These are phyloP conservation scores for Leptestheria dahalacensis DNA, from an alignment of 1,140 invertebrate genomes.

Conservation along the genomic window DNA sequence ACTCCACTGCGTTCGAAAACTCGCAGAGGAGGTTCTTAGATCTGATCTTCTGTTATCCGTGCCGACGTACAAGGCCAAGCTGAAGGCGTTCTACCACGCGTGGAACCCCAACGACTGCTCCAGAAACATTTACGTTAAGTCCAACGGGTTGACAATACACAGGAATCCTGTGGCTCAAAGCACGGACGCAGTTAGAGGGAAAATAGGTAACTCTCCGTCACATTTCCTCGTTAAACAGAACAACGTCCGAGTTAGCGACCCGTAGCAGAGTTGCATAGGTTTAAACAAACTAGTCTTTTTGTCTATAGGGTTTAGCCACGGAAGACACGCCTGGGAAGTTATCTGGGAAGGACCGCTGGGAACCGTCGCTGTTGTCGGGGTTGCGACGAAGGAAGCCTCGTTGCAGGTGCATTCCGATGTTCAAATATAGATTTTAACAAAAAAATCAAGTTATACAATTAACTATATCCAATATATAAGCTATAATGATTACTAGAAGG, in stretches of 20 bases:
- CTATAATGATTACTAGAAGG: no score
- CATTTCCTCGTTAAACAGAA: conserved; percentile 5
- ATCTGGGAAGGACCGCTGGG: conserved; percentile 97
- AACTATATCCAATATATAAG: neutral
- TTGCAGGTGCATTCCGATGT: no score
- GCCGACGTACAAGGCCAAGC: conserved; percentile 81
- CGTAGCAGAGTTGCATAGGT: no score
- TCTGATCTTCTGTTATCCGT: conserved; percentile 80
- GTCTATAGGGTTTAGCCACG: conserved; percentile 73
- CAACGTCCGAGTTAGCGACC: no score
- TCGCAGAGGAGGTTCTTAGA: conserved; percentile 80
- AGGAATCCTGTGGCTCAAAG: conserved; percentile 96
- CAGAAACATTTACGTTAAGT: conserved; percentile 89
- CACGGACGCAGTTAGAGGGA: conserved; percentile 88
- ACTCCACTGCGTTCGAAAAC: conserved; percentile 67
- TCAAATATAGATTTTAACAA: no score
- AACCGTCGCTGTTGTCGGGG: conserved; percentile 85
- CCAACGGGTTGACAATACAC: conserved; percentile 93
- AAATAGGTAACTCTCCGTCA: no score
- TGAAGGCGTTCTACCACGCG: conserved; percentile 84
- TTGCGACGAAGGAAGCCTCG: conserved; percentile 85
- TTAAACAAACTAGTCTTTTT: no score
- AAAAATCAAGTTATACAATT: neutral
- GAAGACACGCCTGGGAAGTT: conserved; percentile 94
- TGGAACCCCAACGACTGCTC: conserved; percentile 97